A percentile compares a stretch with the other conserved stretches of the same genome.
Conservation (phyloP, 1,140 invertebrate species). For the Drosophila tsacasi region DNA sequence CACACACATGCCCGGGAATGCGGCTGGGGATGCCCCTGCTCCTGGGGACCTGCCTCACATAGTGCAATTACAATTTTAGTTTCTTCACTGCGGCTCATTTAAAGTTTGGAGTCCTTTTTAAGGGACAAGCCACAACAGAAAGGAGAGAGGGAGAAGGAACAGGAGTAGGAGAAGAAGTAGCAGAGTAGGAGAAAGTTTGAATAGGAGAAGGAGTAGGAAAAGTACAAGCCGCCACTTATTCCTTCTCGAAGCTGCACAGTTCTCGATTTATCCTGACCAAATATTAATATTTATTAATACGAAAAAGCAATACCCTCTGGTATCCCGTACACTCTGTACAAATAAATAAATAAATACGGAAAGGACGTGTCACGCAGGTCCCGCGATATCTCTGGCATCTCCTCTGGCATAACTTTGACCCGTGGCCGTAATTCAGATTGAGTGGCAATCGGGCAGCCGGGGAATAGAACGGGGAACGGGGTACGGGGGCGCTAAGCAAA, state of each 20-base stretch:
- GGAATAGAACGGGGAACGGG: slow-evolving; percentile 5
- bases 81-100: slow-evolving; percentile 14
- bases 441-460: slow-evolving; percentile 45
- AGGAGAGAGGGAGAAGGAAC: background rate
- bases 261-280: too few species aligned
- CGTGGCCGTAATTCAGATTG: slow-evolving; percentile 49
- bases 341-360: background rate
- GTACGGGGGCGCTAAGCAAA: slow-evolving; percentile 59
- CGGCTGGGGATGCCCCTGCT: background rate
- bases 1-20: slow-evolving; percentile 4
- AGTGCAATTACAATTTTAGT: slow-evolving; percentile 10
- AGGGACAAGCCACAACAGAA: background rate
- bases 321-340: background rate
- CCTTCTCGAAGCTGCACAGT: background rate
- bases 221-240: background rate
- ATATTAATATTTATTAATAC: slow-evolving; percentile 7
- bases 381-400: slow-evolving; percentile 15
- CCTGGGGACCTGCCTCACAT: background rate
- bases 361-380: slow-evolving; percentile 3
- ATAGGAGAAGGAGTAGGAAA: too few species aligned
- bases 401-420: slow-evolving; percentile 22
- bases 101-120: slow-evolving; percentile 9
- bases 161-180: too few species aligned
- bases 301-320: background rate
- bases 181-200: too few species aligned